Evolutionary conservation across 1,140 invertebrate species (phyloP), one percentile per base, ranked within the genome.

Genomic region (Orchesella cincta): DNA sequence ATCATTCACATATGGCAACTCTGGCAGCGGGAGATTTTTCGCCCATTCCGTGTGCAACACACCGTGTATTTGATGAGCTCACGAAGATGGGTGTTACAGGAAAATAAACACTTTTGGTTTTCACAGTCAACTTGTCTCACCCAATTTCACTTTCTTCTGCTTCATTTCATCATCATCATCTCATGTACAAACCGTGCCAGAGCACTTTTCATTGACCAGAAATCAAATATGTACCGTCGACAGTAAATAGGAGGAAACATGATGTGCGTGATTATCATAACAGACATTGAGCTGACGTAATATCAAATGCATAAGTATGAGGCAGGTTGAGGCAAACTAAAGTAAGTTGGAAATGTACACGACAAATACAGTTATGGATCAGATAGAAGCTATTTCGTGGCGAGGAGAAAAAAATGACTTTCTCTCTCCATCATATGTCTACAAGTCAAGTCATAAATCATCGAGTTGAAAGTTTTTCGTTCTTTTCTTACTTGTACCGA

Each of bases 371-470:
- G n/a, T n/a, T n/a, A n/a, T n/a, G n/a, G n/a, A n/a, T n/a, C n/a
- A n/a, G n/a, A n/a, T n/a, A n/a, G n/a, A n/a, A n/a, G n/a, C n/a
- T n/a, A n/a, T n/a, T n/a, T n/a, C n/a, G n/a, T n/a, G n/a, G n/a
- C n/a, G 39, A 8, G 39, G 20, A 46, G 8, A 46, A 46, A 46
- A 46, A 46, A 46, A 12, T 12, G 14, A 26, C 52, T 57, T 26
- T 20, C 14, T 57, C 23, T 23, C 12, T 14, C 23, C 12, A 18
- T 12, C 52, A 57, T 18, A 26, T 57, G 52, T 57, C 52, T 57
- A 26, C 52, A 57, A 57, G 23, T 57, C 52, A 57, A 57, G 52
- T 57, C 52, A 57, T 57, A 57, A 57, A 57, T 57, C 52, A 57
- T 57, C 52, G 23, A 57, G 14, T 57, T 57, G 12, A 23, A 57